Conservation (phyloP, 2,113 vertebrate genomes). For the Atrichornis clamosus region DNA sequence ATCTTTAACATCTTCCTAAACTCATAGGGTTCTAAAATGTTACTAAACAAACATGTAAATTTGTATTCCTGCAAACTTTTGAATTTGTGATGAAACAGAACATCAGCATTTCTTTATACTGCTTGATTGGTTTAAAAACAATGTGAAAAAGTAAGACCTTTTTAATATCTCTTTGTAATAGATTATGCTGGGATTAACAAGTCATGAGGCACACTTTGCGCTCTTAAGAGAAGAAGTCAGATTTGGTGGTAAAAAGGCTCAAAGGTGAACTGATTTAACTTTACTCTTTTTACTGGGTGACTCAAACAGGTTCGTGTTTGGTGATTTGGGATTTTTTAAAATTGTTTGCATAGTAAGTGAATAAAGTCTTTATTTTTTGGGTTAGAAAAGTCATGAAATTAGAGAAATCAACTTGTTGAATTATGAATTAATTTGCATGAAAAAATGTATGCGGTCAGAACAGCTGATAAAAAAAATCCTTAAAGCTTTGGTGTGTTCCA, state of each 20-base stretch:
- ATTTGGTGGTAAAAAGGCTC: constrained; percentile 95
- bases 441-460: neutral
- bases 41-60: neutral
- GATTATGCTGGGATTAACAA: constrained; percentile 99
- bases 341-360: neutral
- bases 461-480: neutral
- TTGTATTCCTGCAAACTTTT: neutral
- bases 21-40: neutral
- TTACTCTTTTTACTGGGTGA: neutral
- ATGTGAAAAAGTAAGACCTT: neutral
- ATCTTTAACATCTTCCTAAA: neutral
- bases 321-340: neutral
- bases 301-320: neutral
- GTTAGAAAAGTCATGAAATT: neutral
- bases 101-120: neutral
- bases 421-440: neutral
- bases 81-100: neutral
- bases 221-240: constrained; percentile 98
- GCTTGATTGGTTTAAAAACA: neutral
- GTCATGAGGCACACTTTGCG: constrained; percentile 95
- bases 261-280: constrained; percentile 80
- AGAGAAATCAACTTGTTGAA: neutral
- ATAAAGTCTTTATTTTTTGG: neutral
- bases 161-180: constrained; percentile 65
- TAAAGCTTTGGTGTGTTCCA: neutral